Evolutionary conservation across 2,113 vertebrate species (phyloP), one percentile per base, ranked within the genome.

Genomic region (Rhabdomys dilectus): DNA sequence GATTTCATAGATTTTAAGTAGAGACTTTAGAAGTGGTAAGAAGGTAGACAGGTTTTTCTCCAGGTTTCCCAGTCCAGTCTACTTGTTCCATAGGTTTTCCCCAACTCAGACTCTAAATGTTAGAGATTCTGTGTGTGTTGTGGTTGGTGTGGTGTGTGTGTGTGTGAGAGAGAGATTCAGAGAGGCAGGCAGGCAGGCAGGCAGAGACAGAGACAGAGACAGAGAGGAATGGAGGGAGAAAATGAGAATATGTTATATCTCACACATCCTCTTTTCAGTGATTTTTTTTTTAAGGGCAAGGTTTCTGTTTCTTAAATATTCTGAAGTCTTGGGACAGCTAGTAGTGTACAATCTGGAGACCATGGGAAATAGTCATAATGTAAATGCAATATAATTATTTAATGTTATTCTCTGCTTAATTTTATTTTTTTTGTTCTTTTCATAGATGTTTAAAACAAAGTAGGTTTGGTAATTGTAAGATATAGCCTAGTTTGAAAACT

Each of bases 381-480:
- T 45, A 86, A 93, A 88, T 31, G 17, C 73, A 88, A 42, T 90
- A 76, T 72, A 88, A 53, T 3, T 68, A 34, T 48, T 75, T 60
- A 86, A 70, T 82, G 29, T 92, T 96, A 89, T 94, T 91, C 29
- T 53, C 36, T 39, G 45, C 53, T 70, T 53, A 88, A 70, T n/a
- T 88, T n/a, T 26, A 86, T 68, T 21, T 34, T 51, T 51, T 3
- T 62, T 51, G 3, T 75, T 91, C 82, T 96, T 92, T 96, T 93
- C 31, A 56, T 76, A 95, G 21, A 48, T 73, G 92, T 94, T 84
- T n/a, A 51, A 95, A 91, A 7, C 53, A 87, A 80, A 22, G 8
- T 94, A 1, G 75, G 77, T 45, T 80, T 78, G 36, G 89, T 88
- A 80, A 84, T 82, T 89, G 53, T 81, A 82, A 91, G 90, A 89